These are phyloP conservation scores for Strigamia maritima DNA, from an alignment of 2,888 invertebrate species.

Conservation along the genomic window DNA sequence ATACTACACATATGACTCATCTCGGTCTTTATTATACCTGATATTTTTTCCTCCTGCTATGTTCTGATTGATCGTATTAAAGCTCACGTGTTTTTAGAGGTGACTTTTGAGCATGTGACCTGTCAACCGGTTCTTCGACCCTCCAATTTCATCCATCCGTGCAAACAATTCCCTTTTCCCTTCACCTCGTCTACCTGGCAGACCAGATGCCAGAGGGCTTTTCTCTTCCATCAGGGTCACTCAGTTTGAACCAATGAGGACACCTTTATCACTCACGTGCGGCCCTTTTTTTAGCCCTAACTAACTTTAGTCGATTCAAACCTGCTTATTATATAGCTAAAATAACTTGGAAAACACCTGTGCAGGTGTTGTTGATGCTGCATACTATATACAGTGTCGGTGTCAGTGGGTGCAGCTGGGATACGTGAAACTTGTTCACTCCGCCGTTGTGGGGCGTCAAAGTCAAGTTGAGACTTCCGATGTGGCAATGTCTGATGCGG, in stretches of 20 bases:
- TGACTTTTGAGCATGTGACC: conserved; percentile 16
- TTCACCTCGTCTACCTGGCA: not conserved
- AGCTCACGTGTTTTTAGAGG: not conserved
- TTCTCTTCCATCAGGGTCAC: not conserved
- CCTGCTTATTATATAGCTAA: not conserved
- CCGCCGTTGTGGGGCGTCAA: conserved; percentile 2
- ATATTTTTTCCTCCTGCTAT: not conserved
- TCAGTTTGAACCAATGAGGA: not conserved
- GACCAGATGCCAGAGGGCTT: conserved; percentile 19
- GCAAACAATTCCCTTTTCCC: conserved; percentile 10
- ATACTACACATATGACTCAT: not conserved
- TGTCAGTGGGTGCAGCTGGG: not conserved
- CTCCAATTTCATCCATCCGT: not conserved
- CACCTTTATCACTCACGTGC: not conserved
- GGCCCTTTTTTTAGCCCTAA: not conserved
- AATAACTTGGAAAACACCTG: not conserved
- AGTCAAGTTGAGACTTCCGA: not conserved
- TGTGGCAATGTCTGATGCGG: not conserved
- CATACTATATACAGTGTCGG: not conserved
- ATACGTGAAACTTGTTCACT: not conserved
- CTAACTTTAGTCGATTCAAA: not conserved
- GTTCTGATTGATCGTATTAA: not conserved
- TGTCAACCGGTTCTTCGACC: conserved; percentile 6
- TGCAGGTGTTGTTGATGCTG: not conserved
- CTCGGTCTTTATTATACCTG: not conserved